Conservation (phyloP, 2,888 invertebrate species). For the Orthosia cruda region DNA sequence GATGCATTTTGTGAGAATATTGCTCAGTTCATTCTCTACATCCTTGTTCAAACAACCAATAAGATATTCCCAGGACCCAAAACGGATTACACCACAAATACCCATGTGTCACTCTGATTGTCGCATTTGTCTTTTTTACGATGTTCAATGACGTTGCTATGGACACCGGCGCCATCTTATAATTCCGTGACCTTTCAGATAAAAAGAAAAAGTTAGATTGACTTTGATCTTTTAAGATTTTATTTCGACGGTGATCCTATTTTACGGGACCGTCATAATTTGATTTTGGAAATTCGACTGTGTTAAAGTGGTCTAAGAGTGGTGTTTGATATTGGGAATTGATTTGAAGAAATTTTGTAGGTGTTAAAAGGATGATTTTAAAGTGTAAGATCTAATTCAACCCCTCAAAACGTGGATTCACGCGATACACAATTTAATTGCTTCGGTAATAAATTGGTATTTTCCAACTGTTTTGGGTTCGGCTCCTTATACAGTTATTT, state of each 20-base stretch:
- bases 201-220: constrained; percentile 61
- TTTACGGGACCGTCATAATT: constrained; percentile 45
- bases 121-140: constrained; percentile 81
- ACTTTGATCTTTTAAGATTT: constrained; percentile 53
- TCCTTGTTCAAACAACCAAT: constrained; percentile 52
- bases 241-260: constrained; percentile 41
- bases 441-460: no score
- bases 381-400: background rate
- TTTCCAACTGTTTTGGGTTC: no score
- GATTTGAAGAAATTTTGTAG: background rate
- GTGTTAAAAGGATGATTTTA: background rate
- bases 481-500: no score
- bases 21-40: no score
- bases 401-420: no score
- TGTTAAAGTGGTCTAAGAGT: constrained; percentile 20
- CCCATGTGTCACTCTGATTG: constrained; percentile 77
- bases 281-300: constrained; percentile 37
- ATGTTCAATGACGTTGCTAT: constrained; percentile 61
- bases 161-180: constrained; percentile 54
- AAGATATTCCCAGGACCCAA: constrained; percentile 37
- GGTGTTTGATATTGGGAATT: no score
- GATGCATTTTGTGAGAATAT: no score
- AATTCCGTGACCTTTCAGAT: constrained; percentile 61
- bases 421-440: no score
- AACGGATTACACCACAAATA: constrained; percentile 67